Base-by-base conservation (phyloP, 2,797 vertebrate species). In the Muscicapa striata region DNA sequence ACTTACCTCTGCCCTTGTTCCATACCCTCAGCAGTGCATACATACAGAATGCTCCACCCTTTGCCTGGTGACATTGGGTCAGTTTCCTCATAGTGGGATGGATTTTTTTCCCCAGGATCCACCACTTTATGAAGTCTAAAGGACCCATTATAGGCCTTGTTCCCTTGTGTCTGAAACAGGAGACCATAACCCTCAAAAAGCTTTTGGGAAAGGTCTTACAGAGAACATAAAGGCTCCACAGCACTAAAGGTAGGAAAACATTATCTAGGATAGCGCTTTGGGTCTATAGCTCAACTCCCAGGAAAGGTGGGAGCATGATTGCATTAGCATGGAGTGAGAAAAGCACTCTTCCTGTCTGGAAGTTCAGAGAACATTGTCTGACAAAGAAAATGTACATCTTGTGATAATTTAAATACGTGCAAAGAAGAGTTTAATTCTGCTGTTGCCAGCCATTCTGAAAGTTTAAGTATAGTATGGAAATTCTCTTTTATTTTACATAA, bases 401-500 rank as follows among this genome's bases (percentile, higher is more conserved):
- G 32, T 45, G 41, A 72, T 81, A 89, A 75, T 55, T 91, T 81
- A 94, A 96, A 84, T 69, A 78, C 34, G 59, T 70, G 76, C 19
- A 4, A 92, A 81, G 81, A 90, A 63, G 83, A 73, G 77, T 79
- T 73, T 82, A 69, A 93, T 86, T 95, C 82, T 0, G 0, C 64
- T 91, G 82, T 87, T 96, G 91, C 89, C 94, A 95, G 74, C 66
- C 75, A 81, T 57, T 76, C 41, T 15, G 0, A 68, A 68, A 0
- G 0, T 63, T 94, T 90, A 90, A 95, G 95, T 84, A 96, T 57
- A 94, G 85, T n/a, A 86, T 0, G 0, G 34, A 88, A 96, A 86
- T 48, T 88, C 63, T 74, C 61, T 92, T 93, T 75, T 88, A 78
- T 91, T 93, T 94, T 88, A 58, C 73, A 84, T 40, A 88, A 94